These are phyloP conservation scores for Drosophila kepulauana DNA, from an alignment of 1,140 invertebrate species.

Conservation along the genomic window DNA sequence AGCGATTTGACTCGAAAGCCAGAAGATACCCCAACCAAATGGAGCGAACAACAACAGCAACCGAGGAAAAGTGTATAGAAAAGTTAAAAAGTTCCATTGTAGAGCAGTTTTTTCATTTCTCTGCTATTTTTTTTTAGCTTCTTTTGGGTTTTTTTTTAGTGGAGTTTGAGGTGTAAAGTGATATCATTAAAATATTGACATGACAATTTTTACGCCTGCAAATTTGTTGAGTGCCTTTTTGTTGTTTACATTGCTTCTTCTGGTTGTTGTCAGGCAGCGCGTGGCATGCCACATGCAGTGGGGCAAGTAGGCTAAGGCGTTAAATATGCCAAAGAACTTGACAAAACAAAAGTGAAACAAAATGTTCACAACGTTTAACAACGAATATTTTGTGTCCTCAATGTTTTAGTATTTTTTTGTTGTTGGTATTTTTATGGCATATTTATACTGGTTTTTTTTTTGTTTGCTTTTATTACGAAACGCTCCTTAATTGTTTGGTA, in stretches of 20 bases:
- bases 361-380: no score
- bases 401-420: no score
- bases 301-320: neutral
- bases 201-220: constrained; percentile 81
- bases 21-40: constrained; percentile 33
- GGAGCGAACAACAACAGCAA: neutral
- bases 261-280: neutral
- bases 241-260: neutral
- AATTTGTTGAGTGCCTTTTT: constrained; percentile 60
- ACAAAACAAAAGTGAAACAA: neutral
- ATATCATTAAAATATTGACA: constrained; percentile 84
- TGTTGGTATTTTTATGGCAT: no score
- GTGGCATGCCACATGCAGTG: neutral
- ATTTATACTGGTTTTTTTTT: no score
- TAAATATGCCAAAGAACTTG: neutral
- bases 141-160: no score
- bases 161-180: constrained; percentile 65
- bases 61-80: constrained; percentile 25
- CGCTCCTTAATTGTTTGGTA: no score
- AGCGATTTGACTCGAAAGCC: constrained; percentile 35
- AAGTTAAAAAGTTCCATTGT: constrained; percentile 58
- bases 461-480: no score
- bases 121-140: no score
- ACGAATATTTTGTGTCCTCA: no score
- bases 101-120: no score